phyloP scores from a whole-genome alignment of 2,113 vertebrate species.

The Pimephales promelas region DNA sequence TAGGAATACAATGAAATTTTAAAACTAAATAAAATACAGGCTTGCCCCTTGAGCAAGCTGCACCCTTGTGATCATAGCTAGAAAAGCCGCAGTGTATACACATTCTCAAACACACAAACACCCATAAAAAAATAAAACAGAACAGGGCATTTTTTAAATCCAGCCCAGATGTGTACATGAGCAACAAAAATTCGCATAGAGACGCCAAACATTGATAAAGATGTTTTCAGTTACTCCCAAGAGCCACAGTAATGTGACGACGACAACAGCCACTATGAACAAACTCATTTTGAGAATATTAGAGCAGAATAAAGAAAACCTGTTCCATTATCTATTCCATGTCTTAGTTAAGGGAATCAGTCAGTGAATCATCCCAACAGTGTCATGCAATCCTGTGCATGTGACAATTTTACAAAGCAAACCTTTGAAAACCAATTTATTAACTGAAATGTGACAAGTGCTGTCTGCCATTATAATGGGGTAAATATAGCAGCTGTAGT shows the following conservation, averaged over 20 bases:
- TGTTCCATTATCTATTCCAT: background rate
- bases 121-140: constrained; percentile 45
- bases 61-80: constrained; percentile 42
- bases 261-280: constrained; percentile 7
- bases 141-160: constrained; percentile 38
- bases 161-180: constrained; percentile 47
- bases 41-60: constrained; percentile 23
- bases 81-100: constrained; percentile 50
- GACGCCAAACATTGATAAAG: constrained; percentile 21
- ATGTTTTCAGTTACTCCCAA: background rate
- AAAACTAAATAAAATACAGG: background rate
- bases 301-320: background rate
- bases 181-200: constrained; percentile 23
- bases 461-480: background rate
- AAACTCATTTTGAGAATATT: constrained; percentile 1
- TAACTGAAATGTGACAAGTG: constrained; percentile 19
- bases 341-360: background rate
- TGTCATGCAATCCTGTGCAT: background rate
- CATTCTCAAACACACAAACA: constrained; percentile 48
- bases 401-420: constrained; percentile 5
- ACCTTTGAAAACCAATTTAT: constrained; percentile 9
- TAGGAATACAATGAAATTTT: constrained; percentile 49
- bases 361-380: background rate
- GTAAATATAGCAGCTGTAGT: background rate
- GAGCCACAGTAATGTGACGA: constrained; percentile 18